These are phyloP conservation scores for Labeo calbasu DNA, from an alignment of 2,797 vertebrate genomes.

Conservation along the genomic window DNA sequence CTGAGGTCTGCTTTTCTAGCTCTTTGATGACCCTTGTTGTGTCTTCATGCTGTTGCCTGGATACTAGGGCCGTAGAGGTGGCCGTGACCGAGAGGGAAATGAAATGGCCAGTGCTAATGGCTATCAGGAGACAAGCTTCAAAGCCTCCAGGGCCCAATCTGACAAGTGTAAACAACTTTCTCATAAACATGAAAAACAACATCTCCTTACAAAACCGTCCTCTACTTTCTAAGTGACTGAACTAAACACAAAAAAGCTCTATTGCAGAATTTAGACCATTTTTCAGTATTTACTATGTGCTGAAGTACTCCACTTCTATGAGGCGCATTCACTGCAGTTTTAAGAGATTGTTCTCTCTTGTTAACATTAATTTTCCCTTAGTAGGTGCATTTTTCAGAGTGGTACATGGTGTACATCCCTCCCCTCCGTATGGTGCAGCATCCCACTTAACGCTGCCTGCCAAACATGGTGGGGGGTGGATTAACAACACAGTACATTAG, in stretches of 20 bases:
- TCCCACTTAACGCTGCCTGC: neutral
- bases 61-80: constrained; percentile 46
- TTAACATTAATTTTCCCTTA: neutral
- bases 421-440: neutral
- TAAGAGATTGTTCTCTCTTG: neutral
- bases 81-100: constrained; percentile 31
- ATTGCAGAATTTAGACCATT: neutral
- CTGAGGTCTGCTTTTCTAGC: constrained; percentile 32
- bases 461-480: neutral
- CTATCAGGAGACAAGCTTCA: constrained; percentile 22
- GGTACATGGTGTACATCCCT: neutral
- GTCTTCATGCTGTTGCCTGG: constrained; percentile 57
- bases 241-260: neutral
- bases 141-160: constrained; percentile 31
- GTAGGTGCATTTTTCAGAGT: neutral
- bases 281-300: neutral
- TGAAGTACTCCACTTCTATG: neutral
- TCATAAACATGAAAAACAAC: constrained; percentile 22
- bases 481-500: neutral
- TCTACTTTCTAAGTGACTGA: neutral
- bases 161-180: constrained; percentile 54
- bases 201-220: neutral
- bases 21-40: constrained; percentile 29
- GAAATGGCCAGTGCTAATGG: constrained; percentile 49
- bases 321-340: neutral